Evolutionary conservation across 2,888 invertebrate genomes (phyloP).

Genomic region (Prosopocoilus inquinatus): DNA sequence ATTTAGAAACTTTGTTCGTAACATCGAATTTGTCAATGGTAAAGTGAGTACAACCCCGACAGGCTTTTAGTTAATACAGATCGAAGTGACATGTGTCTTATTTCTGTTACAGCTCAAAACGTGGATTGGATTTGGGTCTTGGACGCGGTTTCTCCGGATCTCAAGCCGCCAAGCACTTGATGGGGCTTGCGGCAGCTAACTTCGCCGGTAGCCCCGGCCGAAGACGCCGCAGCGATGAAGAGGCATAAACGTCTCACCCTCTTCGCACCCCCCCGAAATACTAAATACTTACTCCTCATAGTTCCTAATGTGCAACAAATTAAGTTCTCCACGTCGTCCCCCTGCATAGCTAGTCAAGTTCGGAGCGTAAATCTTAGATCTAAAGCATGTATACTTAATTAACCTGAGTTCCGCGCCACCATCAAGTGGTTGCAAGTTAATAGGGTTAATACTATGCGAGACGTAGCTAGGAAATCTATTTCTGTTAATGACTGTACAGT

Average conservation of each 20-base stretch:
- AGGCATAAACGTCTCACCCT: constrained; percentile 33
- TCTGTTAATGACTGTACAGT: too few relatives aligned
- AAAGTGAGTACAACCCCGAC: too few relatives aligned
- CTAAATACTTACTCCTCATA: constrained; percentile 18
- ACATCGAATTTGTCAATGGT: too few relatives aligned
- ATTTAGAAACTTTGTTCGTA: too few relatives aligned
- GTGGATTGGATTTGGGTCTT: constrained; percentile 83
- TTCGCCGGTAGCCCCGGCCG: constrained; percentile 86
- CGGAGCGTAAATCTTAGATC: neutral
- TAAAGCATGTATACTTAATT: too few relatives aligned
- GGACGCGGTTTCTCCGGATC: constrained; percentile 87
- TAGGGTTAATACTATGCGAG: too few relatives aligned
- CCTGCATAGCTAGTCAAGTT: neutral
- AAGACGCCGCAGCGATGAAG: constrained; percentile 68
- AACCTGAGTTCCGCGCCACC: too few relatives aligned
- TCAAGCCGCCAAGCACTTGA: constrained; percentile 86
- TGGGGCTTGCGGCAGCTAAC: constrained; percentile 87
- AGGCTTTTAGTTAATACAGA: neutral
- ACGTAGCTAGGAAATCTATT: too few relatives aligned
- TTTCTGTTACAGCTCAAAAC: constrained; percentile 65
- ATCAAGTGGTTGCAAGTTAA: too few relatives aligned
- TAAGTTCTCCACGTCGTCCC: neutral
- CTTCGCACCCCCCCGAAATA: neutral
- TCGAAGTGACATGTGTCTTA: neutral
- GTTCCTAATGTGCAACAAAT: constrained; percentile 19